Evolutionary conservation across 2,797 vertebrate species (phyloP), one percentile per base, ranked within the genome.

Genomic region (Novumbra hubbsi): DNA sequence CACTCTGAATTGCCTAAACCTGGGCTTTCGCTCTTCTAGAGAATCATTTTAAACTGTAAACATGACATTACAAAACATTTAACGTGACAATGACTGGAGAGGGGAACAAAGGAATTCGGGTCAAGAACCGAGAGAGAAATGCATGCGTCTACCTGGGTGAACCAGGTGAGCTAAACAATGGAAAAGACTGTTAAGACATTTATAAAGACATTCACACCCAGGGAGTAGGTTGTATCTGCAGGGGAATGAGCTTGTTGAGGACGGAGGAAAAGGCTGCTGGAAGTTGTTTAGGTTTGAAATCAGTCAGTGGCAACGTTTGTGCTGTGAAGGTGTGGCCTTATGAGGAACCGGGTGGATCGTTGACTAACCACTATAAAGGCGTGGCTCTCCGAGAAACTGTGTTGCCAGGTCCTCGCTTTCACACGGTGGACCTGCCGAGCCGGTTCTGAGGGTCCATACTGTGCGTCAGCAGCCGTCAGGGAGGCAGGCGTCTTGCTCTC

Each of bases 371-470:
- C 24, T 8, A 28, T 62, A 64, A 64, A 64, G 62, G 28, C 30
- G 62, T 64, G 24, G 15, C 7, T 21, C 15, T 68, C 2, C 4
- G 21, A n/a, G 68, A 2, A 27, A 45, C 3, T 27, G 11, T 15
- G 6, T 57, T 28, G 7, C 60, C 16, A 38, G 8, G 28, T 28
- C 67, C 32, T 68, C 6, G 1, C 52, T 15, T 4, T 12, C 70
- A 17, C 30, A 60, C 70, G 60, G 27, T 2, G 86, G 90, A 92
- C 90, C 87, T 66, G 89, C 78, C 27, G 0, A 81, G 81, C 90
- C 70, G 78, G 92, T 93, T 88, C 45, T 80, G 57, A 68, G 83
- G 73, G 76, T 74, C 12, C 62, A 76, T 71, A 71, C 70, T 38
- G 63, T 85, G 83, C 74, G 74, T 89, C 87, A 85, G 84, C 85